Percentiles rank a stretch among this genome's conserved stretches.
These are phyloP conservation scores for Aegithalos caudatus DNA, from an alignment of 2,113 vertebrate genomes.

Conservation along the genomic window DNA sequence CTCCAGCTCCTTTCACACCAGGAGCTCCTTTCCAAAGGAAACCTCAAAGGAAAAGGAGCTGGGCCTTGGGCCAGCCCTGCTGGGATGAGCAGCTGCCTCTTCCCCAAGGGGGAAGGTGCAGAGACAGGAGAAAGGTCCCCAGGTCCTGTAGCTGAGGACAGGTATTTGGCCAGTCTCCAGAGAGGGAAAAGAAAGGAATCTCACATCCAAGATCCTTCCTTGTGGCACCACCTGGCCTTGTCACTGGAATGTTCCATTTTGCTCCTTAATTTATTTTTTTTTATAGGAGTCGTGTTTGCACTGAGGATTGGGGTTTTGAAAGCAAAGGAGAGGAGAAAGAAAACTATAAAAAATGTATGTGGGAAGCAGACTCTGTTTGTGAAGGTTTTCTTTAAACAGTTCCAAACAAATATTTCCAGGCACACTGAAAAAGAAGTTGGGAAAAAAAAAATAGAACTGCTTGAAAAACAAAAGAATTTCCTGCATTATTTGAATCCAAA, in stretches of 20 bases:
- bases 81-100: background rate
- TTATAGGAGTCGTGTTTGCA: background rate
- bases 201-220: background rate
- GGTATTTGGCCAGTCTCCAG: background rate
- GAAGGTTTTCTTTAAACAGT: background rate
- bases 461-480: background rate
- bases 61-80: background rate
- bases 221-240: background rate
- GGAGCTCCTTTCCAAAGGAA: background rate
- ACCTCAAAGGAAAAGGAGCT: background rate
- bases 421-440: background rate
- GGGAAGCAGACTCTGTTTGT: background rate
- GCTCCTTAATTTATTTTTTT: background rate
- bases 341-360: background rate
- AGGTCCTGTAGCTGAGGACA: background rate
- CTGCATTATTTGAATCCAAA: background rate
- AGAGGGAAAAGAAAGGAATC: background rate
- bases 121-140: background rate
- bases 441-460: background rate
- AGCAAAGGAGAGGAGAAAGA: background rate
- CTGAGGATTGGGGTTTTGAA: background rate
- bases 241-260: background rate
- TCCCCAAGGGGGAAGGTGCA: background rate
- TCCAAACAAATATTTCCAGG: background rate
- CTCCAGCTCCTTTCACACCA: background rate